Evolutionary conservation across 92 coral and sea anemone species (phyloP).

Genomic region (Porites divaricata): DNA sequence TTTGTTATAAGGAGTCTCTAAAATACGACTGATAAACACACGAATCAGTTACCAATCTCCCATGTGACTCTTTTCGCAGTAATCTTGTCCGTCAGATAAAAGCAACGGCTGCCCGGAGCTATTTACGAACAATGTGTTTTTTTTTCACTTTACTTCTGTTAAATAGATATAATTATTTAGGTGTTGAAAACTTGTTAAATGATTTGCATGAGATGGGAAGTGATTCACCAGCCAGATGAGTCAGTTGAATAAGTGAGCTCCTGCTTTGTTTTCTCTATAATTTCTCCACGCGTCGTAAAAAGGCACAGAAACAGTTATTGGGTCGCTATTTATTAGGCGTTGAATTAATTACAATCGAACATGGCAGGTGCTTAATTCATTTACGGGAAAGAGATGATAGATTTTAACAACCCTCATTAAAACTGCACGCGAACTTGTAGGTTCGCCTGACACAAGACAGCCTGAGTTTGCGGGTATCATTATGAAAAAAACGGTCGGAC

Average conservation of each 20-base stretch:
- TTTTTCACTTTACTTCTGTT: not conserved
- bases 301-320: slow-evolving; percentile 6
- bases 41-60: slow-evolving; percentile 11
- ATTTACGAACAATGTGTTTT: not conserved
- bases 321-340: not conserved
- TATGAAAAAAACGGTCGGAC: too few relatives aligned
- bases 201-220: slow-evolving; percentile 30
- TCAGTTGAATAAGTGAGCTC: slow-evolving; percentile 12
- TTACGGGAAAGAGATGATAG: not conserved
- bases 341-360: not conserved
- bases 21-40: slow-evolving; percentile 32
- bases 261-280: slow-evolving; percentile 11
- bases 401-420: not conserved
- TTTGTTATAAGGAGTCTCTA: slow-evolving; percentile 9
- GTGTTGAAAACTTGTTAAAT: slow-evolving; percentile 37
- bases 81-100: not conserved
- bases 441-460: not conserved
- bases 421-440: not conserved
- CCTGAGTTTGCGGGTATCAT: not conserved
- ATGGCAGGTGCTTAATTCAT: not conserved
- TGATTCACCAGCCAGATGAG: not conserved
- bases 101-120: not conserved
- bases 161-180: slow-evolving; percentile 2
- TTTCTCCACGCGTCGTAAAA: slow-evolving; percentile 18
- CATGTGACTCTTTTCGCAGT: not conserved